phyloP scores from a whole-genome alignment of 2,113 vertebrate genomes.

The Xenopus laevis region DNA sequence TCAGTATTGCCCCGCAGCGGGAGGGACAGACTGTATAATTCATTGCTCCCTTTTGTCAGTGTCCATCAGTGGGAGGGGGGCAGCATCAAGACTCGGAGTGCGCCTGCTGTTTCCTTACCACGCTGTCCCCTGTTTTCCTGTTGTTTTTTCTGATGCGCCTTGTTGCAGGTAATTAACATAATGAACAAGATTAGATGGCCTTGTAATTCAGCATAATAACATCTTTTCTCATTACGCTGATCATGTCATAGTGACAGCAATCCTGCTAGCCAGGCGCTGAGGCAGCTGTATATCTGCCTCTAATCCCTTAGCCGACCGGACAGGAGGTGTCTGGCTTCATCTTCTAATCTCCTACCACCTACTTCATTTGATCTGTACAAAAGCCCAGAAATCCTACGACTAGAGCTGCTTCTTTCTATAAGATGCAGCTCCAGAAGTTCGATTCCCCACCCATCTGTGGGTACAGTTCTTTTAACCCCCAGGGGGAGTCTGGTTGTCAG shows the following conservation, averaged over 20 bases:
- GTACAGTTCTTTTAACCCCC: not conserved
- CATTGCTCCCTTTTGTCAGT: not conserved
- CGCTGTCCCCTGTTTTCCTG: conserved; percentile 1
- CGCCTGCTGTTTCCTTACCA: not conserved
- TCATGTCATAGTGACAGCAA: conserved; percentile 26
- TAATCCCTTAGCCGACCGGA: conserved; percentile 14
- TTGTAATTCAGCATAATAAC: conserved; percentile 39
- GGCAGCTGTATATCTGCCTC: conserved; percentile 3
- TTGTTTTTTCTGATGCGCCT: conserved; percentile 20
- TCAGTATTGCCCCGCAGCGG: too few relatives aligned
- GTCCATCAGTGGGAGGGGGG: too few relatives aligned
- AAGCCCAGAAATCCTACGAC: not conserved
- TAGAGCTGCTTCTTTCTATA: too few relatives aligned
- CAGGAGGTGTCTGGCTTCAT: not conserved
- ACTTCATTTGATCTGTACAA: not conserved
- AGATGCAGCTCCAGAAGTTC: too few relatives aligned
- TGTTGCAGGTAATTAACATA: conserved; percentile 38
- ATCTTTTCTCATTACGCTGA: conserved; percentile 21
- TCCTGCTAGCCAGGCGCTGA: conserved; percentile 2
- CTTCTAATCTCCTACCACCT: not conserved
- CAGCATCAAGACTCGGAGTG: too few relatives aligned
- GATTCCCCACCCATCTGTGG: too few relatives aligned
- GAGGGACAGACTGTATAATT: too few relatives aligned
- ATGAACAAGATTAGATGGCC: conserved; percentile 34
- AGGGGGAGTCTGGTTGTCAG: not conserved